Conservation (phyloP, 2,888 invertebrate species). For the Nasonovia ribisnigri region DNA sequence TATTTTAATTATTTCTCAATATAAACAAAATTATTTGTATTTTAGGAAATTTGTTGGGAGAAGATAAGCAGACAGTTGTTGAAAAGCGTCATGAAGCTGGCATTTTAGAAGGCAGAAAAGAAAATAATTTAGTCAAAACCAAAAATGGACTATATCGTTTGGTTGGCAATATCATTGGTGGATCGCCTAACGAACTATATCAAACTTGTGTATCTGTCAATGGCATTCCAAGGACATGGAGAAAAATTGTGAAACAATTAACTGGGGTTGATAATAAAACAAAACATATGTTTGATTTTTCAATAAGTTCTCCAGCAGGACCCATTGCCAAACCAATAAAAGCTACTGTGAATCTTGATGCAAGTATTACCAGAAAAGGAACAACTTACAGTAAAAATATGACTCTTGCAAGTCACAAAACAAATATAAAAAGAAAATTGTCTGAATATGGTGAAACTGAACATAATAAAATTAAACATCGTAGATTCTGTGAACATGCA, state of each 20-base stretch:
- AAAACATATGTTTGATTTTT: constrained; percentile 34
- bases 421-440: constrained; percentile 23
- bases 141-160: constrained; percentile 47
- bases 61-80: neutral
- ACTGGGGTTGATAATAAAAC: neutral
- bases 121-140: constrained; percentile 22
- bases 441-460: neutral
- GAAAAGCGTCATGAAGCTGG: constrained; percentile 52
- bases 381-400: neutral
- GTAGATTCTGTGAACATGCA: neutral
- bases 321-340: neutral
- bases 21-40: neutral
- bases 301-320: constrained; percentile 46
- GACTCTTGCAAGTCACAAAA: neutral
- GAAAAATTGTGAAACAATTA: neutral
- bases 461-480: neutral
- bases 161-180: constrained; percentile 36
- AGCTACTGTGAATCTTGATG: neutral
- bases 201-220: neutral
- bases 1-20: neutral
- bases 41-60: constrained; percentile 35
- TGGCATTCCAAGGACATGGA: constrained; percentile 46
- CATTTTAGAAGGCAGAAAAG: constrained; percentile 1
- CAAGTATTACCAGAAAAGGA: constrained; percentile 14
- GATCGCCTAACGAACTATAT: constrained; percentile 37